These are phyloP conservation scores for Serranus cabrilla DNA, from an alignment of 2,797 vertebrate genomes.

Conservation along the genomic window DNA sequence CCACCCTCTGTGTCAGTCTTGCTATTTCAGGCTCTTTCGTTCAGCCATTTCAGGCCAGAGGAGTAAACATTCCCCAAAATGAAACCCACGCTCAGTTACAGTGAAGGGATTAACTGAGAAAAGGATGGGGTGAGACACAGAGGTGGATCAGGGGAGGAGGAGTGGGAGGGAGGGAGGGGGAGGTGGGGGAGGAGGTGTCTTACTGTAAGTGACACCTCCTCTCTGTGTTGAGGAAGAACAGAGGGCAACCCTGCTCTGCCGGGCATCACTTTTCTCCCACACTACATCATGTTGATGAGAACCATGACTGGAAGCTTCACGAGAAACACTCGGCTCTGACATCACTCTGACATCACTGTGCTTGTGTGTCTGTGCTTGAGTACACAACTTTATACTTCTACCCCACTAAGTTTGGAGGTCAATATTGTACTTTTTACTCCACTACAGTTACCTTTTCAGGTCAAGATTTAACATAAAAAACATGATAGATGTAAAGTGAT, in stretches of 20 bases:
- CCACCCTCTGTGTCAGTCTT: slow-evolving; percentile 34
- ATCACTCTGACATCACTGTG: slow-evolving; percentile 8
- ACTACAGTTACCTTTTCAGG: no score
- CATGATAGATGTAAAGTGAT: no score
- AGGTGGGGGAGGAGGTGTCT: slow-evolving; percentile 34
- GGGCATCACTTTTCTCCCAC: slow-evolving; percentile 45
- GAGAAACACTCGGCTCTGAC: slow-evolving; percentile 47
- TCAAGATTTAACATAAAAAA: no score
- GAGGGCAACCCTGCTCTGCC: slow-evolving; percentile 26
- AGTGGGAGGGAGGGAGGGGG: slow-evolving; percentile 5
- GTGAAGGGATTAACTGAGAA: slow-evolving; percentile 48
- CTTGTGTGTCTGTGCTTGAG: background rate
- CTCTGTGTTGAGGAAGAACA: slow-evolving; percentile 37
- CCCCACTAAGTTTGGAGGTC: no score
- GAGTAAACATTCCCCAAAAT: slow-evolving; percentile 72
- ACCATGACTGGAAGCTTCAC: slow-evolving; percentile 44
- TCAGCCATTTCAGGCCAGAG: slow-evolving; percentile 67
- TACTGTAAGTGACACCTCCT: slow-evolving; percentile 64
- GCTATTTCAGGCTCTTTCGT: slow-evolving; percentile 52
- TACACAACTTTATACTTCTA: background rate
- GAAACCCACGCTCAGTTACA: slow-evolving; percentile 62
- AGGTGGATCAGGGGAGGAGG: slow-evolving; percentile 30
- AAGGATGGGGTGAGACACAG: slow-evolving; percentile 47
- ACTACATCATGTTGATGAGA: slow-evolving; percentile 40
- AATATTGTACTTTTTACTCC: no score